Percentiles rank a stretch among this genome's conserved stretches.
These are phyloP conservation scores for Brassicogethes aeneus DNA, from an alignment of 2,888 invertebrate species.

Conservation along the genomic window DNA sequence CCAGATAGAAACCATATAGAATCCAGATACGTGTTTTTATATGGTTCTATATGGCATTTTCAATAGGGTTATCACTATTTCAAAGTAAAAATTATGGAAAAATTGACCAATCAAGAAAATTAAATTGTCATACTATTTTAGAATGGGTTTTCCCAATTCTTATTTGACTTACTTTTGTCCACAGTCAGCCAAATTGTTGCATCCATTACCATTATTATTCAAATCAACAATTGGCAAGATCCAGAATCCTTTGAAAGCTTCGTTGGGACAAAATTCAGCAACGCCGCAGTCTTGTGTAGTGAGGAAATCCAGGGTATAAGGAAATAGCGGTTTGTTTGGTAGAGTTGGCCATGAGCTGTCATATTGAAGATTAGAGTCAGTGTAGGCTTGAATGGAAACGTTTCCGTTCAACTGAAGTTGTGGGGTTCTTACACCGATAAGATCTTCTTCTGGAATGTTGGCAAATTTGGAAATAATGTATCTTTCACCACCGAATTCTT, in stretches of 20 bases:
- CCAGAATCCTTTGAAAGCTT: constrained; percentile 54
- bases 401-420: constrained; percentile 51
- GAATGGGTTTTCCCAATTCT: too few relatives aligned
- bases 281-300: constrained; percentile 47
- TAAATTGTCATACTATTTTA: constrained; percentile 3
- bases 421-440: constrained; percentile 42
- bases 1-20: too few relatives aligned
- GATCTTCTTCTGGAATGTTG: constrained; percentile 29
- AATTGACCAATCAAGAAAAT: constrained; percentile 9
- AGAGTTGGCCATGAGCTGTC: constrained; percentile 55
- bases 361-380: constrained; percentile 44
- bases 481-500: constrained; percentile 37
- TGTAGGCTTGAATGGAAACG: constrained; percentile 48
- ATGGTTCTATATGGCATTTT: too few relatives aligned
- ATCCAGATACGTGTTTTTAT: too few relatives aligned
- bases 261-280: constrained; percentile 48
- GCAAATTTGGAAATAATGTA: constrained; percentile 33
- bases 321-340: constrained; percentile 48
- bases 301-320: constrained; percentile 57
- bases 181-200: constrained; percentile 52
- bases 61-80: too few relatives aligned
- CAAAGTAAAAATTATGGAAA: too few relatives aligned
- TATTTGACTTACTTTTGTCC: constrained; percentile 11
- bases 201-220: constrained; percentile 42
- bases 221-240: constrained; percentile 55